Evolutionary conservation across 2,113 vertebrate genomes (phyloP), one percentile per base, ranked within the genome.

Genomic region (Nyctereutes procyonoides): DNA sequence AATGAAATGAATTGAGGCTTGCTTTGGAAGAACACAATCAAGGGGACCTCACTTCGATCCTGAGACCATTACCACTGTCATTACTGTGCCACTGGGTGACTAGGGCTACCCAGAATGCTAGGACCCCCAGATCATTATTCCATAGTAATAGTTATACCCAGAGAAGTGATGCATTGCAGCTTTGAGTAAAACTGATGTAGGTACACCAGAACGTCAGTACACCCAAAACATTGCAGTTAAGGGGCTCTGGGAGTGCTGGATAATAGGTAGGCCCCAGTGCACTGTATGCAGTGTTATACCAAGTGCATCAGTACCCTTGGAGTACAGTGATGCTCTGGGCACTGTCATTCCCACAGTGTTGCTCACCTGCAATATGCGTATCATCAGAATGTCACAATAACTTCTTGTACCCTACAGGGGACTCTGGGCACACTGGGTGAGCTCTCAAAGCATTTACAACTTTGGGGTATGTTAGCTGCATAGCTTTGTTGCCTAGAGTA

Each of bases 221-320:
- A 4, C 22, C n/a, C 6, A 3, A 35, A n/a, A 35, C 14, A 22
- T 0, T 1, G 13, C 74, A 74, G 60, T 56, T 26, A 8, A 62
- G 56, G n/a, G 81, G 4, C 35, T 74, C 5, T 5, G n/a, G 43
- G 62, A 32, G 26, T 77, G 3, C 51, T 0, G 20, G 82, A 3
- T 26, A 17, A 51, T 0, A 8, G 0, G 1, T 0, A 60, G 53
- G 51, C 48, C 56, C 56, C 5, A 13, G 5, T 2, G 5, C 30
- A 1, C 22, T 30, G 32, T 7, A 3, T 0, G 1, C 10, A 24
- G 38, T 2, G 14, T 38, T 53, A 4, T 16, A 12, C 19, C n/a
- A 6, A 51, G 26, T 63, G 20, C 20, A 62, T 9, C 1, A 2
- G 56, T 79, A 5, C 26, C 32, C 30, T 69, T 11, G 35, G 77